Evolutionary conservation across 2,113 vertebrate species (phyloP).

Genomic region (Oxygymnocypris stewartii): DNA sequence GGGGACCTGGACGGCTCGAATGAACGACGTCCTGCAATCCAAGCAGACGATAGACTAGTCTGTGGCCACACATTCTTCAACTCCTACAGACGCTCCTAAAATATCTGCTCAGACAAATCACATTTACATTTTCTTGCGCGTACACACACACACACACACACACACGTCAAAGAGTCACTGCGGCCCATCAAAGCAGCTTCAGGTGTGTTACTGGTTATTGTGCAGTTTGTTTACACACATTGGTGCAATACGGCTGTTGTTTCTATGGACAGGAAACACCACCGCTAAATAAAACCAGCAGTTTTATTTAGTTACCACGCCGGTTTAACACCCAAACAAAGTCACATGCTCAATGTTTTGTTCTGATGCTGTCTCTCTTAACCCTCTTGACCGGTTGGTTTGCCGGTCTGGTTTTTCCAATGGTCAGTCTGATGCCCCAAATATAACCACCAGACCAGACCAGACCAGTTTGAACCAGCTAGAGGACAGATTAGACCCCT

Average conservation of each 20-base stretch:
- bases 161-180: not conserved
- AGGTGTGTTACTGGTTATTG: not conserved
- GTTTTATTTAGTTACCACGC: conserved; percentile 26
- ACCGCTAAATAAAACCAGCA: not conserved
- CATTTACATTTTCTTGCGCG: conserved; percentile 26
- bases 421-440: not conserved
- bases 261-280: not conserved
- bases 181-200: conserved; percentile 6
- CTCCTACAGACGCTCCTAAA: conserved; percentile 74
- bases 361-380: not conserved
- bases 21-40: conserved; percentile 64
- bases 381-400: not conserved
- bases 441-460: not conserved
- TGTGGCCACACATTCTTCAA: conserved; percentile 76
- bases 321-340: conserved; percentile 63
- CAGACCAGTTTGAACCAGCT: not conserved
- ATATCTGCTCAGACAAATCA: conserved; percentile 56
- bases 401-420: not conserved
- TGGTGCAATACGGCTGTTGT: not conserved
- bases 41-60: conserved; percentile 60
- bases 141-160: not conserved
- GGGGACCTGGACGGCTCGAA: conserved; percentile 66
- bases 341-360: conserved; percentile 56
- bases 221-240: not conserved
- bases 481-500: not conserved